Base-by-base conservation (phyloP, 2,797 vertebrate genomes). In the Darevskia nairensis region DNA sequence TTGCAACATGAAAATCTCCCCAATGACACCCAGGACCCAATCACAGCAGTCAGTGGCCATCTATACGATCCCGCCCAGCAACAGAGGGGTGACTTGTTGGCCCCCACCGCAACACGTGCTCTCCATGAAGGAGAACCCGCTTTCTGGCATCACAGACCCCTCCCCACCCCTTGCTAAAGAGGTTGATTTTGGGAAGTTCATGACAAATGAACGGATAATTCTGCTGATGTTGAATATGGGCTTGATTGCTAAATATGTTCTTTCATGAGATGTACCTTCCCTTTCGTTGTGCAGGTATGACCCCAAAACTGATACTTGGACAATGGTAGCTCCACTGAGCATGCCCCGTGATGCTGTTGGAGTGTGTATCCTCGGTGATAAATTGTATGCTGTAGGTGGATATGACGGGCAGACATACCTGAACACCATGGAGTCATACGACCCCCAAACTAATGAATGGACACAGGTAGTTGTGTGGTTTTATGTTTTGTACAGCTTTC, bases 241-340 rank as follows among this genome's bases (percentile, higher is more conserved):
- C 7, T 44, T 61, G 25, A 71, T 8, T 85, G 2, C 81, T 15
- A 78, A 29, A 85, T 32, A 82, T 74, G 4, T 7, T 23, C 82
- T 90, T 5, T 75, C 2, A 66, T 27, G 55, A 21, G 4, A 64
- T 11, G 72, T 79, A 8, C 8, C 72, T 2, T 80, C 87, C 88
- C 10, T 8, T 87, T 94, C 80, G 61, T 91, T 93, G 23, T 90
- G 85, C 88, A 97, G 97, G 50, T 97, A 97, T 80, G 97, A 97
- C 86, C 97, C 97, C 32, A 97, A 97, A 96, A 97, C 97, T 64
- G 97, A 97, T 89, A 97, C 97, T 0, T 97, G 97, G 97, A 97
- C 97, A 74, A 97, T 97, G 95, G 97, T 97, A 41, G 96, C 97
- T 89, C 97, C 97, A n/a, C 88, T 97, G 89, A 97, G 96, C 91